Percentiles rank a stretch among this genome's conserved stretches.
These are phyloP conservation scores for Octopus sinensis DNA, from an alignment of 1,140 invertebrate genomes.

Conservation along the genomic window DNA sequence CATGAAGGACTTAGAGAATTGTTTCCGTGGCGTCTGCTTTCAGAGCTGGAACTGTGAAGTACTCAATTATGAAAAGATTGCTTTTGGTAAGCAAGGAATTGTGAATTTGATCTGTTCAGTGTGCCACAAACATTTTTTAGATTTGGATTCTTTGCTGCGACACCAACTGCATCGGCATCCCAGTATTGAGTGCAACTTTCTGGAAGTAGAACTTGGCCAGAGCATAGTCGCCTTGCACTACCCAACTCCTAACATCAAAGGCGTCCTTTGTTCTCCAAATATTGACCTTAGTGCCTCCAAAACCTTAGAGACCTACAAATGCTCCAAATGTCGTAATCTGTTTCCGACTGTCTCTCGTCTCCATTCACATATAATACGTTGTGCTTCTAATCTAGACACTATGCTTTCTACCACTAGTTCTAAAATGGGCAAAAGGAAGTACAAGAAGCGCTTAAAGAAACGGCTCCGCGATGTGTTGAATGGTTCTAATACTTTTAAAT, in stretches of 20 bases:
- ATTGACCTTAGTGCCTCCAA: conserved; percentile 27
- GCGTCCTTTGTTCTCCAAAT: conserved; percentile 31
- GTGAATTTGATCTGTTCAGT: conserved; percentile 37
- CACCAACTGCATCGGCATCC: conserved; percentile 46
- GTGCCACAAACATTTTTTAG: conserved; percentile 37
- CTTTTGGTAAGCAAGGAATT: conserved; percentile 39
- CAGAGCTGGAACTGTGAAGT: not conserved
- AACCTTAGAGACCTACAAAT: conserved; percentile 29
- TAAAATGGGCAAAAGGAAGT: conserved; percentile 12
- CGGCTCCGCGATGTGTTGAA: conserved; percentile 1
- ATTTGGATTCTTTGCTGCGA: conserved; percentile 29
- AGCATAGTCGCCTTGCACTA: conserved; percentile 34
- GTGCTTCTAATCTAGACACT: conserved; percentile 31
- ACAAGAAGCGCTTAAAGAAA: conserved; percentile 10
- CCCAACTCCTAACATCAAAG: conserved; percentile 28
- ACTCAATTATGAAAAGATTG: conserved; percentile 34
- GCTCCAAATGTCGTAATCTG: conserved; percentile 34
- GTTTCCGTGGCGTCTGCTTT: not conserved
- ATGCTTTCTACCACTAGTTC: conserved; percentile 8
- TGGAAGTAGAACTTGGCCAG: conserved; percentile 38
- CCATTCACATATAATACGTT: conserved; percentile 41
- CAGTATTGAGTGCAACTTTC: conserved; percentile 33
- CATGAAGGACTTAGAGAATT: not conserved
- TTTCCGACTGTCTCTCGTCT: conserved; percentile 40
- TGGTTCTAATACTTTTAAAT: conserved; percentile 7